A percentile compares a stretch with the other conserved stretches of the same genome.
Evolutionary conservation across 2,113 vertebrate genomes (phyloP).

Genomic region (Aleadryas rufinucha): DNA sequence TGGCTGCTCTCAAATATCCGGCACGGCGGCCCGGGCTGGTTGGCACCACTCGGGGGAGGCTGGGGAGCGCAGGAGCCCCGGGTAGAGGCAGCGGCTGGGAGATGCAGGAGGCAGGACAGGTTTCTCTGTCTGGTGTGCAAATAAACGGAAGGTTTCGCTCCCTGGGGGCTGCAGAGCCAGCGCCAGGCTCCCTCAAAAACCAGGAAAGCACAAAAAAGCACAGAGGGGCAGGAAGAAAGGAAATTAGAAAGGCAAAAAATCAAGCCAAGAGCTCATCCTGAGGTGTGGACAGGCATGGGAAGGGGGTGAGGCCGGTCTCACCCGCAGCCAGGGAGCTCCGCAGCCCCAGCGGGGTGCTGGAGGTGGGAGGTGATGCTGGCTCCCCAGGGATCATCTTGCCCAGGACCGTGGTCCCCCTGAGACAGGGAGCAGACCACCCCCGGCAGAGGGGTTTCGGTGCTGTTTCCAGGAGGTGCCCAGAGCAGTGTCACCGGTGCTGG

Average conservation of each 20-base stretch:
- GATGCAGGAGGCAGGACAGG: conserved; percentile 55
- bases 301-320: not conserved
- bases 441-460: not conserved
- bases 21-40: not conserved
- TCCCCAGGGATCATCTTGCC: not conserved
- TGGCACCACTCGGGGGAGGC: conserved; percentile 26
- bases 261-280: conserved; percentile 25
- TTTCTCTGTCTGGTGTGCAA: conserved; percentile 66
- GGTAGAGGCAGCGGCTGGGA: not conserved
- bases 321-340: not conserved
- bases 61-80: not conserved
- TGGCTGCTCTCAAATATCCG: not conserved
- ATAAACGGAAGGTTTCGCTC: not conserved
- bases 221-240: conserved; percentile 4
- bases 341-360: rapidly evolving
- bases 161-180: conserved; percentile 8
- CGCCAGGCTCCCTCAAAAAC: not conserved
- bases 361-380: not conserved
- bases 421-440: not conserved
- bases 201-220: conserved; percentile 24
- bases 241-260: conserved; percentile 50
- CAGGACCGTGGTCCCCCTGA: not conserved
- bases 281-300: not conserved
- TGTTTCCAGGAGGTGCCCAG: not conserved
- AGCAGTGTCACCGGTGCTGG: not conserved